phyloP scores from a whole-genome alignment of 2,797 vertebrate genomes.

The Oryzias dopingdopingensis region DNA sequence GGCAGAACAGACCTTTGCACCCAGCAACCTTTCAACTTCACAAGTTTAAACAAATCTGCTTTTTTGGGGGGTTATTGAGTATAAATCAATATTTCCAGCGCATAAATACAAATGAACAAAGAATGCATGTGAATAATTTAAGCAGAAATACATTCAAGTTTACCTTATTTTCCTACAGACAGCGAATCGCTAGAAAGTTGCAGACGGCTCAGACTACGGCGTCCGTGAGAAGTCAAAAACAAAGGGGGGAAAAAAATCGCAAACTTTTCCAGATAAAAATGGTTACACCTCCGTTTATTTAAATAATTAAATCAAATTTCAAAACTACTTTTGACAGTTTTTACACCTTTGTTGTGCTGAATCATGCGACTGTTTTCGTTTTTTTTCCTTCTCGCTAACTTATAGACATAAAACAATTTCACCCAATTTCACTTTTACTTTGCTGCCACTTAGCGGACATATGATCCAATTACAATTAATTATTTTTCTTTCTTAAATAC shows the following conservation, averaged over 20 bases:
- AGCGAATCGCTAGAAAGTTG: neutral
- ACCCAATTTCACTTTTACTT: neutral
- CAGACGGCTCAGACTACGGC: neutral
- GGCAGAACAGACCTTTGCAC: too few relatives aligned
- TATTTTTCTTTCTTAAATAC: neutral
- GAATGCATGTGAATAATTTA: neutral
- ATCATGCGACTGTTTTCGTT: too few relatives aligned
- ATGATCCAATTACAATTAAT: neutral
- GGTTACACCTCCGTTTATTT: neutral
- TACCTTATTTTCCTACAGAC: neutral
- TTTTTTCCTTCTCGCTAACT: too few relatives aligned
- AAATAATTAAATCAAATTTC: neutral
- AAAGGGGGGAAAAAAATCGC: too few relatives aligned
- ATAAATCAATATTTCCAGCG: too few relatives aligned
- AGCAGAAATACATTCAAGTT: neutral
- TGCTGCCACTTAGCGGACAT: neutral
- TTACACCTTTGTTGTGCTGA: too few relatives aligned
- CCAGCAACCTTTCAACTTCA: too few relatives aligned
- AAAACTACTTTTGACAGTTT: neutral
- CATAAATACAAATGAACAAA: too few relatives aligned
- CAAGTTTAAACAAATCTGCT: too few relatives aligned
- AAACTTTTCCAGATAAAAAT: neutral
- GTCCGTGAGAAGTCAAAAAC: conserved; percentile 16
- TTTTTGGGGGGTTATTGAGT: too few relatives aligned
- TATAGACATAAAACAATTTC: too few relatives aligned